phyloP scores from a whole-genome alignment of 2,888 invertebrate species.

The Rhagonycha fulva region DNA sequence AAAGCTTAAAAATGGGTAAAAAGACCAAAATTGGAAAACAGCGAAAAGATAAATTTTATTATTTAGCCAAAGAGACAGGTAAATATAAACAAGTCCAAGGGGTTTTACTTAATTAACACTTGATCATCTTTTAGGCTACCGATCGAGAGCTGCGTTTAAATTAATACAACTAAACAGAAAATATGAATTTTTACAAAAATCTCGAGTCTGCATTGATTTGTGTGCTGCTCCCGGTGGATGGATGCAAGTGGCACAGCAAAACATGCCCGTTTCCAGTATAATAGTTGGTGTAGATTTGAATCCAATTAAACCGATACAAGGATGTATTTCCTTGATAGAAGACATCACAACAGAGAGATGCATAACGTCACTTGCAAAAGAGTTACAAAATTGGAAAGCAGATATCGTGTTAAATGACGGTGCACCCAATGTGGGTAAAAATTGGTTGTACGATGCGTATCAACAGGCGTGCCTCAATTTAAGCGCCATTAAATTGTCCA shows the following conservation, averaged over 20 bases:
- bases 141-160: slow-evolving; percentile 99
- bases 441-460: slow-evolving; percentile 97
- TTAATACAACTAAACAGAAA: slow-evolving; percentile 96
- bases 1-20: slow-evolving; percentile 76
- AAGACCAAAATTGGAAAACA: slow-evolving; percentile 97
- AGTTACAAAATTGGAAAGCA: slow-evolving; percentile 94
- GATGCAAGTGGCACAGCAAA: slow-evolving; percentile 98
- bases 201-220: slow-evolving; percentile 94
- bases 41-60: slow-evolving; percentile 97
- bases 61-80: slow-evolving; percentile 98
- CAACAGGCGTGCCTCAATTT: slow-evolving; percentile 90
- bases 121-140: slow-evolving; percentile 70
- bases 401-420: slow-evolving; percentile 97
- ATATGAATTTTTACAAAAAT: slow-evolving; percentile 94
- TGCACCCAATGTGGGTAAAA: slow-evolving; percentile 96
- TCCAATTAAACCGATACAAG: slow-evolving; percentile 88
- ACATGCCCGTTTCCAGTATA: slow-evolving; percentile 95
- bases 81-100: slow-evolving; percentile 34
- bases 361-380: slow-evolving; percentile 75
- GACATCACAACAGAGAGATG: slow-evolving; percentile 98
- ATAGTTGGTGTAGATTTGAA: slow-evolving; percentile 96
- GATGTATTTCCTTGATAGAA: slow-evolving; percentile 86
- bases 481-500: slow-evolving; percentile 90
- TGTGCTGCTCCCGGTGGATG: slow-evolving; percentile 99
- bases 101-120: background rate